Evolutionary conservation across 2,797 vertebrate species (phyloP), one percentile per base, ranked within the genome.

Genomic region (Lagodon rhomboides): DNA sequence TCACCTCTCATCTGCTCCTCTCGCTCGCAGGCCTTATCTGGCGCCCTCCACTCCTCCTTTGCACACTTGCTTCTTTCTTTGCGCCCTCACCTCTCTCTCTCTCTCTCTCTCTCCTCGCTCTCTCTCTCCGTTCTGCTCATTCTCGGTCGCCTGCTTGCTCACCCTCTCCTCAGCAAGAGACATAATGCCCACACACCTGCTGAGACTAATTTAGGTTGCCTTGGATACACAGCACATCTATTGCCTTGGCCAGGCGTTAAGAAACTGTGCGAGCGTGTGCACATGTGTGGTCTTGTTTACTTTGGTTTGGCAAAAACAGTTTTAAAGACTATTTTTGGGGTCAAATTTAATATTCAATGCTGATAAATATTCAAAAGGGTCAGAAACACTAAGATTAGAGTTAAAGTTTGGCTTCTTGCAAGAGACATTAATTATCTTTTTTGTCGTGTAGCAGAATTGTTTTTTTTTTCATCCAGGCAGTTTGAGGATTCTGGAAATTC

Each of bases 141-240:
- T 62, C 65, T 54, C 18, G 43, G 59, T 71, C 43, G 47, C 65
- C 16, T 47, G 5, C 43, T 72, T 49, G 13, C 46, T 85, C 51
- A 4, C 60, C 61, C 66, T 75, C 78, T 75, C 76, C 51, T 75
- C 74, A 49, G 67, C 61, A 3, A 43, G 58, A 87, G 27, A 80
- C 53, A 61, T 73, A 67, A 82, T 77, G 80, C 59, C 84, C 73
- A 83, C 84, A 88, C 76, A 87, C 82, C 87, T 80, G 72, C 87
- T 85, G 85, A 76, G 79, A 74, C 74, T 86, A 77, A 93, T 90
- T 89, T 79, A 82, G 75, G 92, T 93, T 93, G 82, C 89, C 92
- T 65, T 90, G 90, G 92, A 88, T 88, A 92, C 90, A 59, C 46
- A 77, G 82, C 1, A 46, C 87, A 83, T 83, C 77, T 22, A 20